Evolutionary conservation across 2,113 vertebrate species (phyloP), one percentile per base, ranked within the genome.

Genomic region (Rhineura floridana): DNA sequence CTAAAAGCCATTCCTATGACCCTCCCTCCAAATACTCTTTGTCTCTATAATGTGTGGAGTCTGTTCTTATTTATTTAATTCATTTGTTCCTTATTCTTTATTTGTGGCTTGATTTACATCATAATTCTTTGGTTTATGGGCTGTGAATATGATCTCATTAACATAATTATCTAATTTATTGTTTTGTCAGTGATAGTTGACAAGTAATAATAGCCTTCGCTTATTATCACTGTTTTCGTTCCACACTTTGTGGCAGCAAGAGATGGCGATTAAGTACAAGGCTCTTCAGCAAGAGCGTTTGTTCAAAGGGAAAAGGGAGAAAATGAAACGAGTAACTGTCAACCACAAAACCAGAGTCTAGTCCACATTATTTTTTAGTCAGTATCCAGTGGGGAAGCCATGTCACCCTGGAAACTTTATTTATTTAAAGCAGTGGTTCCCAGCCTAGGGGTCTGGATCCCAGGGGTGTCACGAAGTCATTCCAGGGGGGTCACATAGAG

Each of bases 151-250:
- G 90, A 90, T 87, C 86, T 90, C 69, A 94, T 95, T 95, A 95
- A 89, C 89, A 94, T 95, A 95, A 94, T 91, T 94, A 90, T 55
- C 65, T 88, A 88, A 93, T 92, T 92, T 91, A 69, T 94, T 93
- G 83, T 91, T 94, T 93, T 92, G 78, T 92, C 90, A 91, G 82
- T 92, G 90, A 79, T 30, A 90, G 84, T 76, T 86, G 90, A 81
- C 93, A 92, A 93, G 81, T 93, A 91, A 88, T 87, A 93, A 89
- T 87, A 89, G 83, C 63, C 83, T 87, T 28, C 17, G 7, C 46
- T 92, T 88, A 87, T 93, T 91, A 90, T 78, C 81, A 36, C 63
- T 3, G 59, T 84, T 86, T 88, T 92, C 88, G 21, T 90, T 75
- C 89, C 79, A 28, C 78, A 75, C 48, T 93, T 91, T 85, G 81